Evolutionary conservation across 2,888 invertebrate species (phyloP).

Genomic region (Hemistola chrysoprasaria): DNA sequence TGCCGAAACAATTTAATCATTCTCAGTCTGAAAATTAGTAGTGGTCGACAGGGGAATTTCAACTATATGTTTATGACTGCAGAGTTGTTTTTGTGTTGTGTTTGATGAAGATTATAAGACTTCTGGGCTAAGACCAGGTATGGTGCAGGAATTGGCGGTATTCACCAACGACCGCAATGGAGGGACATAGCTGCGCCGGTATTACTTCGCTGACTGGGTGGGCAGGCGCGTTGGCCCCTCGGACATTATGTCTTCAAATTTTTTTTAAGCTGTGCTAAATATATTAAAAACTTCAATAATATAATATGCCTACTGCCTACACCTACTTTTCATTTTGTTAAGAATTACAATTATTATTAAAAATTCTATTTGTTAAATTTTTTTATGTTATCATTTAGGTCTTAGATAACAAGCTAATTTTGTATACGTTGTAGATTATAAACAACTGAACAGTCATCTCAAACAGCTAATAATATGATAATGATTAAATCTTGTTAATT

Average conservation of each 20-base stretch:
- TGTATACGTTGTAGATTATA: no score
- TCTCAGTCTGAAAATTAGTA: conserved; percentile 67
- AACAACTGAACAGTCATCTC: no score
- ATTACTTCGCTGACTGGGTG: conserved; percentile 67
- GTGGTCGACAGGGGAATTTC: conserved; percentile 29
- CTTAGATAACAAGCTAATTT: no score
- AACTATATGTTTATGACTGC: conserved; percentile 31
- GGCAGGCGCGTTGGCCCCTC: conserved; percentile 67
- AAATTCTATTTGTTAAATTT: no score
- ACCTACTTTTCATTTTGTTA: no score
- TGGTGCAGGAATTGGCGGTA: conserved; percentile 78
- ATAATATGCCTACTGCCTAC: no score
- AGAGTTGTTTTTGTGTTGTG: conserved; percentile 43
- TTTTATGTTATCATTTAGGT: no score
- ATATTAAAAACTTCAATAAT: conserved; percentile 35
- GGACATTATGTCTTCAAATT: conserved; percentile 65
- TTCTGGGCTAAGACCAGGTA: conserved; percentile 53
- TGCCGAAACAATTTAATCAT: conserved; percentile 82
- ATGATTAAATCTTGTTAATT: conserved; percentile 58
- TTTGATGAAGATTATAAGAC: conserved; percentile 46
- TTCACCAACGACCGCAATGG: conserved; percentile 71
- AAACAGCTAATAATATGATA: conserved; percentile 53
- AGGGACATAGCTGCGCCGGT: conserved; percentile 59
- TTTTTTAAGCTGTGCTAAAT: conserved; percentile 55
- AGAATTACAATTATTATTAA: no score